phyloP scores from a whole-genome alignment of 2,888 invertebrate species.

The Drosophila vallismaia region DNA sequence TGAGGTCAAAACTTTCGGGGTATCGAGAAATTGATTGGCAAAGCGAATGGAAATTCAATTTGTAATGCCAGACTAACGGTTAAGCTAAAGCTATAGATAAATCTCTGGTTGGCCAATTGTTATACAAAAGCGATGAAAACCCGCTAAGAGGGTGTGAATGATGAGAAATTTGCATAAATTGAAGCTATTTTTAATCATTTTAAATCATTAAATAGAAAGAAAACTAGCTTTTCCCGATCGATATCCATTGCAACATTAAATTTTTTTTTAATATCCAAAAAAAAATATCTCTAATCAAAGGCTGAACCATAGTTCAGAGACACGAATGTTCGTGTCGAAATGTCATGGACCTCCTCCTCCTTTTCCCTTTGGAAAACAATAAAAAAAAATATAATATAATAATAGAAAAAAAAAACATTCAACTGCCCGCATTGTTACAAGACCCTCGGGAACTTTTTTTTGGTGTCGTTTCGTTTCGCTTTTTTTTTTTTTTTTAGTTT shows the following conservation, averaged over 20 bases:
- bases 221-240: neutral
- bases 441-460: slow-evolving; percentile 43
- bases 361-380: neutral
- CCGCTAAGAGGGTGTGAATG: slow-evolving; percentile 34
- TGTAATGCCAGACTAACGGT: slow-evolving; percentile 46
- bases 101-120: slow-evolving; percentile 28
- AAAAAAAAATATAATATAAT: slow-evolving; percentile 13
- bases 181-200: neutral
- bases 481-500: slow-evolving; percentile 17
- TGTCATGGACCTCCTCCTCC: slow-evolving; percentile 57
- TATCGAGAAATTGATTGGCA: slow-evolving; percentile 70
- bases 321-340: slow-evolving; percentile 52
- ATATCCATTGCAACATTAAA: neutral
- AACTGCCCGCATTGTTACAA: slow-evolving; percentile 48
- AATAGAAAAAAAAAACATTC: slow-evolving; percentile 1
- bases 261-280: slow-evolving; percentile 11
- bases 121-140: slow-evolving; percentile 37
- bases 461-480: slow-evolving; percentile 19
- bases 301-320: slow-evolving; percentile 34
- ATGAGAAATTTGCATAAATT: slow-evolving; percentile 31
- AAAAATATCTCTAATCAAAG: slow-evolving; percentile 22
- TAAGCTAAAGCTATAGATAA: slow-evolving; percentile 24
- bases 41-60: slow-evolving; percentile 76
- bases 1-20: slow-evolving; percentile 45
- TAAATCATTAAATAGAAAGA: neutral